phyloP scores from a whole-genome alignment of 2,797 vertebrate species.

The Astyanax mexicanus region DNA sequence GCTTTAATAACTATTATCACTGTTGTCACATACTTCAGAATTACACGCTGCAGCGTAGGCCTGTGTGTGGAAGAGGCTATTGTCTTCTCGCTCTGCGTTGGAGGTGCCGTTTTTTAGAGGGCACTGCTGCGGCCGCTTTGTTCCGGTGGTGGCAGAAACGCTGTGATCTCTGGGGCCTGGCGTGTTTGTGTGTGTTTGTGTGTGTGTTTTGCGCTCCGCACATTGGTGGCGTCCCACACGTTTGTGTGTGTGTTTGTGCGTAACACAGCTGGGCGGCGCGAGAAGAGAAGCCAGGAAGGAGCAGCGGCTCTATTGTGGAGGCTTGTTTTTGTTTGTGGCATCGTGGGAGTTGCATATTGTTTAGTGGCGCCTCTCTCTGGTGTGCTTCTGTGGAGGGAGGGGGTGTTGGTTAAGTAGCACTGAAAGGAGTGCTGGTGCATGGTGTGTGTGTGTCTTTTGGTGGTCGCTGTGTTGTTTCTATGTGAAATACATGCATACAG shows the following conservation, averaged over 20 bases:
- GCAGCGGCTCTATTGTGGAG: not conserved
- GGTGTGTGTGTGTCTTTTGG: too few species aligned
- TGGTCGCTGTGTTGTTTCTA: too few species aligned
- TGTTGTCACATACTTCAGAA: constrained; percentile 15
- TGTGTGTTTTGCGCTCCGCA: not conserved
- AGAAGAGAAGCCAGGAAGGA: constrained; percentile 6
- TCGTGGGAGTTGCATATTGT: constrained; percentile 43
- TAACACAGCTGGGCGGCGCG: not conserved
- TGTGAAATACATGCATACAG: too few species aligned
- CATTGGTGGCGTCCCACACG: not conserved
- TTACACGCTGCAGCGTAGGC: constrained; percentile 10
- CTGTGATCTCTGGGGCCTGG: not conserved
- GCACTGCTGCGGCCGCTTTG: not conserved
- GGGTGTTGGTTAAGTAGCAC: not conserved
- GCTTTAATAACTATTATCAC: constrained; percentile 41
- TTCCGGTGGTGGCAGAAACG: not conserved
- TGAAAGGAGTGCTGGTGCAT: too few species aligned
- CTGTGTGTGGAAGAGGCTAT: constrained; percentile 5
- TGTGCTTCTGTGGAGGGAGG: constrained; percentile 8
- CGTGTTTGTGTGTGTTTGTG: not conserved
- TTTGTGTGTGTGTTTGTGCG: not conserved
- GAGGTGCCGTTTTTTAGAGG: not conserved
- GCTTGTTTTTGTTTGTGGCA: constrained; percentile 31
- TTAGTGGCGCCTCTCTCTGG: constrained; percentile 16
- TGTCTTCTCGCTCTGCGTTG: not conserved